A percentile compares a stretch with the other conserved stretches of the same genome.
Conservation (phyloP, 2,113 vertebrate species). For the Ibidorhyncha struthersii region DNA sequence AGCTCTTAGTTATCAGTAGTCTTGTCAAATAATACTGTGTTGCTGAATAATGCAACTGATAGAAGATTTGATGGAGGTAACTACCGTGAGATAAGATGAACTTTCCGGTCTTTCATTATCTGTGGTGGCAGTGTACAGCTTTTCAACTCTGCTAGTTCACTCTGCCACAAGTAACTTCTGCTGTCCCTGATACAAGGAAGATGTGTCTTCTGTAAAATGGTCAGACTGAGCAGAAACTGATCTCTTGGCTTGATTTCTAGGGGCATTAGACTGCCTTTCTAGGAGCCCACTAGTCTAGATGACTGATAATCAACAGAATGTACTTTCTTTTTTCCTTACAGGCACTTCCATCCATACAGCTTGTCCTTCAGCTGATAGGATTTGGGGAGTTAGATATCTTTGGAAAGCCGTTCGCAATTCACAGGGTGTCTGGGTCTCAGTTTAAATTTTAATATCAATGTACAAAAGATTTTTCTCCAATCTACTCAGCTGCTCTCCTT, state of each 20-base stretch:
- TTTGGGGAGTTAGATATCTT: neutral
- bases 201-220: neutral
- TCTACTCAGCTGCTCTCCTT: neutral
- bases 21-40: neutral
- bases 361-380: neutral
- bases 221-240: neutral
- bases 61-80: neutral
- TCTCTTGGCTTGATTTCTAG: neutral
- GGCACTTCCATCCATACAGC: neutral
- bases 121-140: neutral
- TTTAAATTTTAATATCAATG: neutral
- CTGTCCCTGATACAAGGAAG: neutral
- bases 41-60: neutral
- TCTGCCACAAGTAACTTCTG: neutral
- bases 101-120: fast-evolving
- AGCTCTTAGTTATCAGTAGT: neutral
- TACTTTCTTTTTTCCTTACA: neutral
- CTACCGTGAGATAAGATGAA: neutral
- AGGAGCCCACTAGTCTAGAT: neutral
- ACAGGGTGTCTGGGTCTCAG: neutral
- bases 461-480: neutral
- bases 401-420: neutral
- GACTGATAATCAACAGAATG: neutral
- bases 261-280: neutral
- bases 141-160: neutral